Conservation (phyloP, 2,888 invertebrate genomes). For the Amphipyra tragopoginis region DNA sequence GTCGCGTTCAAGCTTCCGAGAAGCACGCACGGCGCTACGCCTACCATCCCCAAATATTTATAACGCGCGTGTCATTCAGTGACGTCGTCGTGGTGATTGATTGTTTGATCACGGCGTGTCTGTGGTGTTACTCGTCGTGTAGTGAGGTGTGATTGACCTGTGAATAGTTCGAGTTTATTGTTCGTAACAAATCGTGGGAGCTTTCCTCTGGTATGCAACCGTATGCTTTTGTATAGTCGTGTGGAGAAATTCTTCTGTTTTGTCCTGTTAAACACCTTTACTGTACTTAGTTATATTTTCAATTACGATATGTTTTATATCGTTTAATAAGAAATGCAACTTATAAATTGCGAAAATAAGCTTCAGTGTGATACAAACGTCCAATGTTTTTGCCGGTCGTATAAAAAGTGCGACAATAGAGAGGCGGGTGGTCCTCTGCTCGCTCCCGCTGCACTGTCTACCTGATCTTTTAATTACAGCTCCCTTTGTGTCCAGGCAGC, state of each 20-base stretch:
- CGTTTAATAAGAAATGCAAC: not conserved
- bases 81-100: conserved; percentile 68
- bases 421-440: conserved; percentile 61
- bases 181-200: conserved; percentile 74
- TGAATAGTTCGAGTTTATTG: conserved; percentile 62
- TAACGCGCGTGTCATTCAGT: conserved; percentile 64
- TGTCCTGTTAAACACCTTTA: conserved; percentile 43
- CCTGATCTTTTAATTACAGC: conserved; percentile 80
- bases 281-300: conserved; percentile 16
- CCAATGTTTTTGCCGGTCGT: conserved; percentile 41
- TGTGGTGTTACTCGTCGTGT: conserved; percentile 65
- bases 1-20: conserved; percentile 68
- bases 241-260: conserved; percentile 67
- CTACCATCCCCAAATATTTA: conserved; percentile 34
- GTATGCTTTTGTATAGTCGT: conserved; percentile 62
- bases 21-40: conserved; percentile 46
- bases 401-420: conserved; percentile 59
- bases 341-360: conserved; percentile 8
- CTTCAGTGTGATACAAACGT: conserved; percentile 13
- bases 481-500: conserved; percentile 66
- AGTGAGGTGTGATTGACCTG: conserved; percentile 71
- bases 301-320: conserved; percentile 6
- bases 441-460: conserved; percentile 65
- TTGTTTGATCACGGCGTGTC: conserved; percentile 64
- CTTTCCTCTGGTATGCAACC: conserved; percentile 77